phyloP scores from a whole-genome alignment of 2,113 vertebrate species.

The Mola mola region DNA sequence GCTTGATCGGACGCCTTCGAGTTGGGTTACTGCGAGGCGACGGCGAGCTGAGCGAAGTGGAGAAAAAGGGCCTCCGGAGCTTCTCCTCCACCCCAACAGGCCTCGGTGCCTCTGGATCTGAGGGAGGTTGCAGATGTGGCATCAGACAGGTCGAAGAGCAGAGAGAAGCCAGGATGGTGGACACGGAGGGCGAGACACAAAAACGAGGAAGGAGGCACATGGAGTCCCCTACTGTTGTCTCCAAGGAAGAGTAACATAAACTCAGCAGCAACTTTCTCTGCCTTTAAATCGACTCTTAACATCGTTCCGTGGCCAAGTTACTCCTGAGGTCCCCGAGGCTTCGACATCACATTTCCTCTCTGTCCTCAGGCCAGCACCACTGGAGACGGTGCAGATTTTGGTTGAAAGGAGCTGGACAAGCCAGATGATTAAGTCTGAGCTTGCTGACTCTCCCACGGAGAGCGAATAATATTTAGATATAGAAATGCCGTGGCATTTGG shows the following conservation, averaged over 20 bases:
- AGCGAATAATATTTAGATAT: conserved; percentile 41
- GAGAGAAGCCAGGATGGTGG: background rate
- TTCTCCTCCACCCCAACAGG: conserved; percentile 64
- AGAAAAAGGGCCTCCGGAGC: conserved; percentile 75
- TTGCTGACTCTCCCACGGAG: conserved; percentile 16
- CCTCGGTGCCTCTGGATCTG: conserved; percentile 64
- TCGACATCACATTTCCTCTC: conserved; percentile 22
- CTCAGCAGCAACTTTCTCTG: conserved; percentile 1
- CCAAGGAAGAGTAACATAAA: conserved; percentile 1
- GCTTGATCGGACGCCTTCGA: conserved; percentile 78
- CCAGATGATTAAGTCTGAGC: conserved; percentile 31
- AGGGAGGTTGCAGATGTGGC: background rate
- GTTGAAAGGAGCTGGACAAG: conserved; percentile 35
- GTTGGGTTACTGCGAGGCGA: conserved; percentile 76
- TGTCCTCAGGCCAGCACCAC: conserved; percentile 14
- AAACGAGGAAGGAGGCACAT: no score
- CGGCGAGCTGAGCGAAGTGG: conserved; percentile 73
- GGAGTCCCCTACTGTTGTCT: no score
- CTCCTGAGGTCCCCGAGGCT: conserved; percentile 16
- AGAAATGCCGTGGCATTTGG: conserved; percentile 50
- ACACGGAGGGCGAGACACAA: background rate
- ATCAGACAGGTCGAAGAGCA: no score
- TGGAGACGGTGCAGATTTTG: conserved; percentile 33
- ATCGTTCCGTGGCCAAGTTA: conserved; percentile 2
- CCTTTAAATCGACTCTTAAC: conserved; percentile 5